A percentile compares a stretch with the other conserved stretches of the same genome.
phyloP scores from a whole-genome alignment of 2,888 invertebrate genomes.

The Argyresthia goedartella region DNA sequence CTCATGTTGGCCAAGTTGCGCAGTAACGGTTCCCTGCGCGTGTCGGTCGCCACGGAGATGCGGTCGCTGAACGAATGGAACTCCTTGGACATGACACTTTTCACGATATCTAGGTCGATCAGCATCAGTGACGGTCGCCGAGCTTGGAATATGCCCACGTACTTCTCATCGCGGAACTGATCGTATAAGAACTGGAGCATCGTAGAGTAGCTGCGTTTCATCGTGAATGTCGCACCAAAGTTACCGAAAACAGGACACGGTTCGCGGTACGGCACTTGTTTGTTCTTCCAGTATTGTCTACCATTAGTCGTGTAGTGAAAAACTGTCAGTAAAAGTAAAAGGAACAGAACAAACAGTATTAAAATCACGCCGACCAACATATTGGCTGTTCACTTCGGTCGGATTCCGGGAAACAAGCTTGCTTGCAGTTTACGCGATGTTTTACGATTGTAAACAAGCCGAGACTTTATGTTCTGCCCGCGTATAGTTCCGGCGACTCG shows the following conservation, averaged over 20 bases:
- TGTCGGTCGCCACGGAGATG: slow-evolving; percentile 50
- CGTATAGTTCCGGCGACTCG: background rate
- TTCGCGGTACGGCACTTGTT: slow-evolving; percentile 54
- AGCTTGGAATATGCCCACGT: slow-evolving; percentile 58
- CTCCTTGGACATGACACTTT: slow-evolving; percentile 43
- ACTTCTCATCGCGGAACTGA: slow-evolving; percentile 38
- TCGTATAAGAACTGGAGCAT: slow-evolving; percentile 52
- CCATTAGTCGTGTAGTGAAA: slow-evolving; percentile 49
- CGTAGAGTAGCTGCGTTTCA: slow-evolving; percentile 48
- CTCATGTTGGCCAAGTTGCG: slow-evolving; percentile 60
- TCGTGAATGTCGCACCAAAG: slow-evolving; percentile 52
- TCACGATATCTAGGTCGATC: slow-evolving; percentile 48
- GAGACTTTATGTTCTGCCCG: background rate
- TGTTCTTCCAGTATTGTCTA: slow-evolving; percentile 51
- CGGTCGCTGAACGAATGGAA: slow-evolving; percentile 53
- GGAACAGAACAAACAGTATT: slow-evolving; percentile 29
- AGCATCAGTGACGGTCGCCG: slow-evolving; percentile 54
- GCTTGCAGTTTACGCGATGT: background rate
- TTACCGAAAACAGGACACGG: slow-evolving; percentile 65
- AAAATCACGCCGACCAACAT: slow-evolving; percentile 40
- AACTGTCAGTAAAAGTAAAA: slow-evolving; percentile 35
- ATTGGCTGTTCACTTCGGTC: slow-evolving; percentile 10
- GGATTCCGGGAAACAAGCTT: background rate
- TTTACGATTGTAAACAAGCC: background rate
- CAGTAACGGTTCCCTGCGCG: slow-evolving; percentile 51